Conservation (phyloP, 2,113 vertebrate species). For the Aythya baeri region DNA sequence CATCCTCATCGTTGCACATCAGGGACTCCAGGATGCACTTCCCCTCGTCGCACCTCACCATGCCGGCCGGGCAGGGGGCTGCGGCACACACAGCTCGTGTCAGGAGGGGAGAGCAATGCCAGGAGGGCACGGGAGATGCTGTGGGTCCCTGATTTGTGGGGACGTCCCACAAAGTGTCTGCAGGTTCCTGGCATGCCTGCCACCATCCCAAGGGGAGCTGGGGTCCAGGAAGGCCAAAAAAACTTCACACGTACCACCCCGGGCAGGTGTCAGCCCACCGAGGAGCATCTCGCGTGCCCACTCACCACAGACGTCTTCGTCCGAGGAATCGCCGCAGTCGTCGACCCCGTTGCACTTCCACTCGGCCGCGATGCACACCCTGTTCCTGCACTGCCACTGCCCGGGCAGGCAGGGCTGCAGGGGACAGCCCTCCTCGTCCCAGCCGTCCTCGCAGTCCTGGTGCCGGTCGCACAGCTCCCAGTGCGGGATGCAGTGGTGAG, state of each 20-base stretch:
- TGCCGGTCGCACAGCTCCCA: slow-evolving; percentile 80
- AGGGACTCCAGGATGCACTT: slow-evolving; percentile 73
- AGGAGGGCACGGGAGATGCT: not conserved
- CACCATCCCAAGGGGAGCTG: not conserved
- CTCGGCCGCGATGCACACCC: slow-evolving; percentile 82
- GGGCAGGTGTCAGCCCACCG: not conserved
- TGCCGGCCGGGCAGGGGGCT: slow-evolving; percentile 69
- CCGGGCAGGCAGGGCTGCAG: slow-evolving; percentile 73
- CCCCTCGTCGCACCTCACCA: slow-evolving; percentile 62
- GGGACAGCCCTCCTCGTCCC: slow-evolving; percentile 80
- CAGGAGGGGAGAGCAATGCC: not conserved
- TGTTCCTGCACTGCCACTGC: slow-evolving; percentile 89
- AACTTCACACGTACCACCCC: not conserved
- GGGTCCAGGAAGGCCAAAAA: not conserved
- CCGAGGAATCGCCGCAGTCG: slow-evolving; percentile 88
- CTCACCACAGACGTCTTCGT: slow-evolving; percentile 82
- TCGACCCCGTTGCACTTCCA: slow-evolving; percentile 90
- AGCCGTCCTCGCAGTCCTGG: slow-evolving; percentile 80
- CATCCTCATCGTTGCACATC: slow-evolving; percentile 68
- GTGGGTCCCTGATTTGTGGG: not conserved
- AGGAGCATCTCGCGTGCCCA: not conserved
- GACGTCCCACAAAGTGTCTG: not conserved
- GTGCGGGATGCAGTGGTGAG: slow-evolving; percentile 73
- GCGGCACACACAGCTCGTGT: not conserved
- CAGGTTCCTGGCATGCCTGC: no score